These are phyloP conservation scores for Cheilosia soror DNA, from an alignment of 2,888 invertebrate species.

Conservation along the genomic window DNA sequence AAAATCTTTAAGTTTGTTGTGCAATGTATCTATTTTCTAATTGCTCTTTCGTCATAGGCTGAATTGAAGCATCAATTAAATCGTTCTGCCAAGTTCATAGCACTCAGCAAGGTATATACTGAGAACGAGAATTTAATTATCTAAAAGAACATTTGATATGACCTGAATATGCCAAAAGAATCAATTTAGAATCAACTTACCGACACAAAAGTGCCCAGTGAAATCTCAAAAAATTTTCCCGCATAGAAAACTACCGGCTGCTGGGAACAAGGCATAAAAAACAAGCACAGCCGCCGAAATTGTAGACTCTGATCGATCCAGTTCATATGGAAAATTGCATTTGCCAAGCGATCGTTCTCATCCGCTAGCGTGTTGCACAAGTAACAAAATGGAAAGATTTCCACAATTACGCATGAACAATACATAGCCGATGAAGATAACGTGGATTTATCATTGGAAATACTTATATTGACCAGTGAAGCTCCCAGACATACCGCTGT, in stretches of 20 bases:
- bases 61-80: too few species aligned
- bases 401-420: conserved; percentile 77
- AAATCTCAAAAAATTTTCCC: conserved; percentile 78
- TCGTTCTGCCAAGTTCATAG: too few species aligned
- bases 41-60: too few species aligned
- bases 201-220: conserved; percentile 78
- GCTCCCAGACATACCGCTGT: conserved; percentile 78
- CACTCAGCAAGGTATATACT: too few species aligned
- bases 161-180: too few species aligned
- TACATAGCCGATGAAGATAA: conserved; percentile 75
- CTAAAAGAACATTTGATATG: too few species aligned
- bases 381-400: conserved; percentile 79
- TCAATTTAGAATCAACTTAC: conserved; percentile 71
- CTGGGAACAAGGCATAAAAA: conserved; percentile 78
- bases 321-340: conserved; percentile 78
- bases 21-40: too few species aligned
- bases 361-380: conserved; percentile 77
- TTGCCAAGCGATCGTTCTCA: conserved; percentile 76
- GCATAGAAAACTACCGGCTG: conserved; percentile 78
- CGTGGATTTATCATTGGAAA: conserved; percentile 76
- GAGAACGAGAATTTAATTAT: too few species aligned
- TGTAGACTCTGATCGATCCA: conserved; percentile 77
- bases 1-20: too few species aligned
- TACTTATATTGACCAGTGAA: conserved; percentile 77
- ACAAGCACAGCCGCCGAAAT: conserved; percentile 76